Evolutionary conservation across 2,888 invertebrate genomes (phyloP).

Genomic region (Belgica antarctica): DNA sequence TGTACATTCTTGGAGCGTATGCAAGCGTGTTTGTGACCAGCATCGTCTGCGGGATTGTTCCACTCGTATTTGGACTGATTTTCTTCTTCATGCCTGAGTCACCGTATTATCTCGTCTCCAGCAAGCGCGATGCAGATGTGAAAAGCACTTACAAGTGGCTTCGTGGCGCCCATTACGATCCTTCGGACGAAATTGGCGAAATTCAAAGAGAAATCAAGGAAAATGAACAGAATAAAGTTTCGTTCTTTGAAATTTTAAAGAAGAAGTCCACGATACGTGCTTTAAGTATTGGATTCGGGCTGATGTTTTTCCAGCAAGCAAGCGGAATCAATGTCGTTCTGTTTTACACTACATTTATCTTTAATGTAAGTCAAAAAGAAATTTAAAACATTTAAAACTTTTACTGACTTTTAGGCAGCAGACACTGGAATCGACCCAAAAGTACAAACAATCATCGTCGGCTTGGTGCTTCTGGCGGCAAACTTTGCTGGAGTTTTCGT

Average conservation of each 20-base stretch:
- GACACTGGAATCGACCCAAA: constrained; percentile 58
- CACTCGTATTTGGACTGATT: constrained; percentile 66
- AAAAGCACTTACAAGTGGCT: constrained; percentile 67
- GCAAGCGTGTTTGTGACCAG: constrained; percentile 51
- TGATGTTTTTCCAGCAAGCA: constrained; percentile 89
- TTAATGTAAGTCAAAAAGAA: constrained; percentile 61
- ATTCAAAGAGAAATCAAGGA: constrained; percentile 60
- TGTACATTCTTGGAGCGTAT: constrained; percentile 64
- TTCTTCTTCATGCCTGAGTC: constrained; percentile 87
- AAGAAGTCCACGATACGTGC: constrained; percentile 64
- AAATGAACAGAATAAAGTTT: constrained; percentile 58
- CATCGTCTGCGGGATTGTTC: constrained; percentile 51
- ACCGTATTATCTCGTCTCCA: constrained; percentile 69
- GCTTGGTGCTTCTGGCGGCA: constrained; percentile 59
- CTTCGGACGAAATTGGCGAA: constrained; percentile 63
- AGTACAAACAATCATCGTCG: constrained; percentile 60
- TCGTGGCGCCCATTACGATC: constrained; percentile 70
- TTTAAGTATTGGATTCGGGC: constrained; percentile 67
- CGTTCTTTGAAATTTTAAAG: constrained; percentile 60
- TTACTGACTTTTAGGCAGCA: constrained; percentile 49
- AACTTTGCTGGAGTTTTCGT: constrained; percentile 58
- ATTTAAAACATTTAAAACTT: not conserved
- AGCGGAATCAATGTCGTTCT: constrained; percentile 80
- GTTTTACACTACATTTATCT: constrained; percentile 75
- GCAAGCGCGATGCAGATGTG: constrained; percentile 65